These are phyloP conservation scores for Strix uralensis DNA, from an alignment of 2,113 vertebrate genomes.

Conservation along the genomic window DNA sequence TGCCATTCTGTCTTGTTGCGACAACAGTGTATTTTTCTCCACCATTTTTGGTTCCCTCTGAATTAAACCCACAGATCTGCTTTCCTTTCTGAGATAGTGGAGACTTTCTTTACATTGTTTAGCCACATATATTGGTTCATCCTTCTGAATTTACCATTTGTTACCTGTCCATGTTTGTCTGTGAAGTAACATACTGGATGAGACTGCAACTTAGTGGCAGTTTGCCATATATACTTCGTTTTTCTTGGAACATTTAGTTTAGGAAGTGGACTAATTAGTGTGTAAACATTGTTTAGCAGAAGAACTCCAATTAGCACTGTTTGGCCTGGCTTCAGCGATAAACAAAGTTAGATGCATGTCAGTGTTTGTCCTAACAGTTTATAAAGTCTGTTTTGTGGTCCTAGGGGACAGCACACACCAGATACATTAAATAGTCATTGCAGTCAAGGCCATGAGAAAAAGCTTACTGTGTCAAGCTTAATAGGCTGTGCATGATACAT, in stretches of 20 bases:
- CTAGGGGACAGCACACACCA: slow-evolving; percentile 34
- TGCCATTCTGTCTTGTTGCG: rapidly evolving
- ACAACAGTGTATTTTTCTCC: neutral
- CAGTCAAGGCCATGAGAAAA: slow-evolving; percentile 57
- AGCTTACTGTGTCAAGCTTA: slow-evolving; percentile 35
- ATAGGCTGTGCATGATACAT: slow-evolving; percentile 33
- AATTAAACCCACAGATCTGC: neutral
- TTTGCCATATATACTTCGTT: slow-evolving; percentile 77
- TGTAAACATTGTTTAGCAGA: slow-evolving; percentile 81
- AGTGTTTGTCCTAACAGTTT: slow-evolving; percentile 70
- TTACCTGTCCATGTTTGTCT: neutral
- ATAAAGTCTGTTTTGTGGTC: slow-evolving; percentile 49
- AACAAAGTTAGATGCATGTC: slow-evolving; percentile 68
- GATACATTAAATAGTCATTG: slow-evolving; percentile 47
- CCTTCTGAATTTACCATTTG: neutral
- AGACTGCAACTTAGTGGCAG: slow-evolving; percentile 62
- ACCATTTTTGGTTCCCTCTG: neutral
- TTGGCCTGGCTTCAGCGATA: slow-evolving; percentile 63
- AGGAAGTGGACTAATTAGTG: slow-evolving; percentile 87
- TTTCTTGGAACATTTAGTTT: slow-evolving; percentile 82
- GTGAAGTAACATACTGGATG: neutral
- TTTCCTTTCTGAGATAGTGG: neutral
- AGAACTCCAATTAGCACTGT: slow-evolving; percentile 77
- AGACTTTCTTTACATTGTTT: neutral
- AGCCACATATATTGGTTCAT: rapidly evolving